Base-by-base conservation (phyloP, 2,888 invertebrate species). In the Torymus auratus region DNA sequence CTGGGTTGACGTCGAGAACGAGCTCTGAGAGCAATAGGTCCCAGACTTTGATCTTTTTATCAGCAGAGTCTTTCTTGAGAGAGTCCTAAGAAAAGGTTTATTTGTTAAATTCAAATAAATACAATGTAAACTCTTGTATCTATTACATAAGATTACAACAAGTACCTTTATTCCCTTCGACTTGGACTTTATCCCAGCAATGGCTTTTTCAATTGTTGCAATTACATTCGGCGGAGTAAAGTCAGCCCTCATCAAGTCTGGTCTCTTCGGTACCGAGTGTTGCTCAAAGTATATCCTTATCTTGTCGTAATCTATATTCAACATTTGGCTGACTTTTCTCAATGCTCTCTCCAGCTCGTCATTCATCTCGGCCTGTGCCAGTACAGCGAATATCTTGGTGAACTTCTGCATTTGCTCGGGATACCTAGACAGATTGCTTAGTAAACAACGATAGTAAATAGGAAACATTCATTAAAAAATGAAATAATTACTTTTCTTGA, bases 341-440 rank as follows among this genome's bases (percentile, higher is more conserved):
- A 82, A 11, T 0, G 75, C 82, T 17, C 15, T 74, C 28, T 82
- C 82, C n/a, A 82, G 4, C n/a, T 82, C 82, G 0, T 80, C 82
- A 52, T 78, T 80, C 82, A 80, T 80, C 41, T 82, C 82, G 11
- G 82, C 80, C 17, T 82, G 82, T 12, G 82, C 80, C 20, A 82
- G 17, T 0, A 82, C 82, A 7, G 82, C 82, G 41, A 82, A 82
- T 12, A 82, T 80, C 23, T 82, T 82, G 0, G 82, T 82, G 23
- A 82, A 82, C 50, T 78, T 80, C 20, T 80, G 82, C 82, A 82
- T 82, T 17, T 78, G 80, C 23, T 78, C 82, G 2, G 82, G 82
- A 64, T 67, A 82, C n/a, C 82, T 82, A 67, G 7, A 28, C 28
- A 28, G 28, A 28, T 28, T 7, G 28, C 3, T 28, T 28, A 7